Evolutionary conservation across 2,797 vertebrate genomes (phyloP), one percentile per base, ranked within the genome.

Genomic region (Muraenolepis orangiensis): DNA sequence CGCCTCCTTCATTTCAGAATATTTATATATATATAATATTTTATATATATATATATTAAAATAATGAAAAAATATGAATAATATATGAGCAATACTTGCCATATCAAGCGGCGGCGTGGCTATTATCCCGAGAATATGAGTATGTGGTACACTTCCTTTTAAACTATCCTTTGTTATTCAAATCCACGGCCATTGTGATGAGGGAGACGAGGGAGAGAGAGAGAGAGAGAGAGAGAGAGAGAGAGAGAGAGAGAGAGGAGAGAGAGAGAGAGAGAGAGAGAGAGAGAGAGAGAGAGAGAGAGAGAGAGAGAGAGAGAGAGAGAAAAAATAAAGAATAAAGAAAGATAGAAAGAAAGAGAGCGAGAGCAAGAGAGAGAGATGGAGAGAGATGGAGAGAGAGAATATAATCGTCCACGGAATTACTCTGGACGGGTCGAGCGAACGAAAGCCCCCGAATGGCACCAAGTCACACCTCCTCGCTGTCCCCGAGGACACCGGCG

Each of bases 111-210:
- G 51, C 51, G 6, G 16, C 14, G 51, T 77, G 71, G 81, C 74
- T 84, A 82, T 89, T 88, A 89, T 85, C 75, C 69, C 0, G 74
- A 70, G 77, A 78, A 84, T 87, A 90, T 78, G 78, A 89, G 79
- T 71, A 77, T 73, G 78, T 67, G 77, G 79, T 82, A 86, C n/a
- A n/a, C 83, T 78, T 71, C 82, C 78, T 75, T n/a, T 84, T 88
- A 87, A 91, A 89, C 57, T 23, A 79, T 78, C 86, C 80, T 77
- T 91, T 92, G 84, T 91, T 83, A 92, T 92, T 92, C 81, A 92
- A 86, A 92, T 92, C 11, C 11, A 6, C 61, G 30, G 77, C 77
- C 77, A 81, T 90, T 90, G 86, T 88, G 82, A 78, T 74, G 78
- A 84, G 87, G 82, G 77, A 23, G 81, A 87, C 68, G 72, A 87